These are phyloP conservation scores for Barbus barbus DNA, from an alignment of 2,113 vertebrate genomes.

Conservation along the genomic window DNA sequence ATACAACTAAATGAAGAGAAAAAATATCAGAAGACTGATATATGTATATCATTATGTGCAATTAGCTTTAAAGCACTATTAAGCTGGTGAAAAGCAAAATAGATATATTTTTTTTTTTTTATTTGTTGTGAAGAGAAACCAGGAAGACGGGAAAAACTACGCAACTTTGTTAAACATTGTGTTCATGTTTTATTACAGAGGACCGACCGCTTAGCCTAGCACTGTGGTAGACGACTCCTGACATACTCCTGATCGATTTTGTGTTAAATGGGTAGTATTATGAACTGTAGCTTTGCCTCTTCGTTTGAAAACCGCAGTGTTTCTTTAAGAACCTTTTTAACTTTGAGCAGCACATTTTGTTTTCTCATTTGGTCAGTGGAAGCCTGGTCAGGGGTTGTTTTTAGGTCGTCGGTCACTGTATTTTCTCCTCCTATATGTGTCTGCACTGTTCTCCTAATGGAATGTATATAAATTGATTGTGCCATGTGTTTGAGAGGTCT, in stretches of 20 bases:
- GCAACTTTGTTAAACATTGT: constrained; percentile 80
- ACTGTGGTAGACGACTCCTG: constrained; percentile 81
- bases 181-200: constrained; percentile 77
- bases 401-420: constrained; percentile 56
- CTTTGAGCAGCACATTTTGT: constrained; percentile 75
- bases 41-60: constrained; percentile 67
- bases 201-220: constrained; percentile 77
- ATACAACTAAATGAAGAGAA: constrained; percentile 60
- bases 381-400: constrained; percentile 62
- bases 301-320: constrained; percentile 79
- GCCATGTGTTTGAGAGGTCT: constrained; percentile 77
- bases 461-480: constrained; percentile 80
- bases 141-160: constrained; percentile 66
- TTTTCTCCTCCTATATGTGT: constrained; percentile 55
- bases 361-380: constrained; percentile 67
- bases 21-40: no score
- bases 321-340: constrained; percentile 85
- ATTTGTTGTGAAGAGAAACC: constrained; percentile 50
- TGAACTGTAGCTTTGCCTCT: constrained; percentile 58
- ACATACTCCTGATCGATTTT: constrained; percentile 72
- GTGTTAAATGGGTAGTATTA: constrained; percentile 75
- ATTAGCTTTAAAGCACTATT: constrained; percentile 73
- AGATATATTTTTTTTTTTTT: constrained; percentile 59
- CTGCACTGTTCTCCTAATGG: constrained; percentile 68
- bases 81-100: constrained; percentile 67